Evolutionary conservation across 2,113 vertebrate species (phyloP).

Genomic region (Typhlomys cinereus): DNA sequence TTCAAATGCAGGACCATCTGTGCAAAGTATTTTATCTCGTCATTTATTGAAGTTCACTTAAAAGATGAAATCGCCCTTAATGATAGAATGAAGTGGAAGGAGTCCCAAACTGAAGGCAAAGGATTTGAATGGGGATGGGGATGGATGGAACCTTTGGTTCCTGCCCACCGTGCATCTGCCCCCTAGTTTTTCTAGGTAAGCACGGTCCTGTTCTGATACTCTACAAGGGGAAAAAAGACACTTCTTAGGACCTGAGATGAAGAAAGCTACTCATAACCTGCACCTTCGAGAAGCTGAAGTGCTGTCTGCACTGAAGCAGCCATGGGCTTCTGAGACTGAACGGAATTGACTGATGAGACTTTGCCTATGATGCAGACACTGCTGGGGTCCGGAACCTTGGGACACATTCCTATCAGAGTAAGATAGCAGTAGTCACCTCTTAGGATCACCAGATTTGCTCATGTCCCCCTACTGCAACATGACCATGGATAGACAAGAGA

Average conservation of each 20-base stretch:
- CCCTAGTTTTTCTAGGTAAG: not conserved
- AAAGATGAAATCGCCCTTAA: slow-evolving; percentile 50
- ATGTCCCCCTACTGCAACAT: not conserved
- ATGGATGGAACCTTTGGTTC: not conserved
- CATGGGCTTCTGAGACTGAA: not conserved
- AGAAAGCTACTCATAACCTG: not conserved
- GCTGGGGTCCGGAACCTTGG: not conserved
- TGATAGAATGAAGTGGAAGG: slow-evolving; percentile 16
- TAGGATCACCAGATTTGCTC: rapidly evolving
- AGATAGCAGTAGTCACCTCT: not conserved
- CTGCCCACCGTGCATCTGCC: not conserved
- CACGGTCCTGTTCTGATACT: not conserved
- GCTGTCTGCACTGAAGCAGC: rapidly evolving
- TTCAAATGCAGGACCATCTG: slow-evolving; percentile 56
- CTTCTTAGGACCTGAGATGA: not conserved
- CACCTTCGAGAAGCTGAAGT: not conserved
- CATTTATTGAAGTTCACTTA: slow-evolving; percentile 54
- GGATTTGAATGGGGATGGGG: not conserved
- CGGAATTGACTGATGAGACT: not conserved
- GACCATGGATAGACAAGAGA: not conserved
- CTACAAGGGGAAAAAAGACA: not conserved
- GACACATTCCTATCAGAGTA: not conserved
- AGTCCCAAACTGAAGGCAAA: slow-evolving; percentile 20
- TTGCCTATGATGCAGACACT: rapidly evolving
- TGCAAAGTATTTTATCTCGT: slow-evolving; percentile 56